Base-by-base conservation (phyloP, 2,113 vertebrate species). In the Phalacrocorax carbo region DNA sequence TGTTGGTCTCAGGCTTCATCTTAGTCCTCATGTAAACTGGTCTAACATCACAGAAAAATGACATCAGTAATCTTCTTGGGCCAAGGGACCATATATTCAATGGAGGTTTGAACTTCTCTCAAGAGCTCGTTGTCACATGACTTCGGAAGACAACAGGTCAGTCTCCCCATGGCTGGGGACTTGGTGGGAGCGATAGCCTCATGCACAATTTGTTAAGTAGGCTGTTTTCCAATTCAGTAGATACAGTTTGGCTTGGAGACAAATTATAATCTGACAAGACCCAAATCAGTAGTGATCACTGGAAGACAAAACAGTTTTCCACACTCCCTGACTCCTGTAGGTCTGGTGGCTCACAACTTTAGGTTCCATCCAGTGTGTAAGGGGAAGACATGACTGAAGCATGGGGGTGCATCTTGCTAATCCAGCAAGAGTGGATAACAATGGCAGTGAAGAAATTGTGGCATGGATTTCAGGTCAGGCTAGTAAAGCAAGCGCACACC, bases 401-500 rank as follows among this genome's bases (percentile, higher is more conserved):
- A 40, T 1, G 4, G 3, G 11, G 2, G 2, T 21, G 15, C 27
- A 40, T 34, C 4, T 76, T 80, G 34, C 15, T 36, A 36, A 46
- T 30, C 7, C 27, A 61, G 13, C n/a, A 65, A 13, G 21, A 21
- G 23, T 3, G 5, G 13, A 7, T 34, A 69, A 12, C 40, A 26
- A 17, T 1, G 25, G 3, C 64, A 57, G 32, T 65, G 57, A 71
- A n/a, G 46, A 76, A 77, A 71, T 17, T 1, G 3, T 51, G 51
- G 17, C 40, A 68, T 26, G 22, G 65, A 40, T 90, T 73, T 90
- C 82, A 68, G 54, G 36, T 36, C 58, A n/a, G 49, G 27, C 68
- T 76, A 62, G 15, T 13, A 70, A 66, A 77, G 42, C 13, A 3
- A 40, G 21, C 0, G 0, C 46, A 65, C 13, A 49, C 2, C 11